A percentile compares a stretch with the other conserved stretches of the same genome.
These are phyloP conservation scores for Crotalus horridus DNA, from an alignment of 2,113 vertebrate species.

Conservation along the genomic window DNA sequence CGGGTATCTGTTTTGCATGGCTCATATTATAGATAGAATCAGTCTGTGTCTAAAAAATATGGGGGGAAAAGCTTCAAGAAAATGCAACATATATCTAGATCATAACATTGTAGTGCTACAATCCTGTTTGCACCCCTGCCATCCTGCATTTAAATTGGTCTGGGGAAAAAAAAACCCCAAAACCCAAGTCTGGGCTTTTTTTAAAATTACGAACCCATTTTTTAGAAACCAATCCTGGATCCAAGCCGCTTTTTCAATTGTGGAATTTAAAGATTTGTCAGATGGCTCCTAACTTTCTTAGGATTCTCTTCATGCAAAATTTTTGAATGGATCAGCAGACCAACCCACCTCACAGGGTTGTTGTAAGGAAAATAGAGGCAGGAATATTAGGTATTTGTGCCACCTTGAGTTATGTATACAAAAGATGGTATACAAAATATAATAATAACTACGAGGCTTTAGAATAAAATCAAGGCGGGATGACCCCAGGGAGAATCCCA, in stretches of 20 bases:
- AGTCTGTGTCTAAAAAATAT: conserved; percentile 53
- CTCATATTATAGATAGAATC: conserved; percentile 70
- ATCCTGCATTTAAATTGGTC: neutral
- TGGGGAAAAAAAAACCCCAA: neutral
- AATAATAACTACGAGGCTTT: too few relatives aligned
- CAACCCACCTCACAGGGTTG: too few relatives aligned
- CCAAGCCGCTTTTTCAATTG: neutral
- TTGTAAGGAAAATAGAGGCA: too few relatives aligned
- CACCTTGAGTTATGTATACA: too few relatives aligned
- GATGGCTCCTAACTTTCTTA: neutral
- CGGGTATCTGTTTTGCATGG: conserved; percentile 29
- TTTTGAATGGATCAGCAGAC: too few relatives aligned
- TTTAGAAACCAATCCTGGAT: neutral
- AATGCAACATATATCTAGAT: neutral
- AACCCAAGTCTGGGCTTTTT: neutral
- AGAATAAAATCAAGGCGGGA: too few relatives aligned
- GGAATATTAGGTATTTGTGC: too few relatives aligned
- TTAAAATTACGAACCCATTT: neutral
- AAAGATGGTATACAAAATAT: too few relatives aligned
- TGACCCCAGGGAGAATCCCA: too few relatives aligned
- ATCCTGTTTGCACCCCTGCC: neutral
- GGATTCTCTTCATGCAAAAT: too few relatives aligned
- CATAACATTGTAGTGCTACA: neutral
- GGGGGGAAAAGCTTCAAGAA: conserved; percentile 4
- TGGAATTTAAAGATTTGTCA: too few relatives aligned